phyloP scores from a whole-genome alignment of 2,113 vertebrate genomes.

The Taxidea taxus region DNA sequence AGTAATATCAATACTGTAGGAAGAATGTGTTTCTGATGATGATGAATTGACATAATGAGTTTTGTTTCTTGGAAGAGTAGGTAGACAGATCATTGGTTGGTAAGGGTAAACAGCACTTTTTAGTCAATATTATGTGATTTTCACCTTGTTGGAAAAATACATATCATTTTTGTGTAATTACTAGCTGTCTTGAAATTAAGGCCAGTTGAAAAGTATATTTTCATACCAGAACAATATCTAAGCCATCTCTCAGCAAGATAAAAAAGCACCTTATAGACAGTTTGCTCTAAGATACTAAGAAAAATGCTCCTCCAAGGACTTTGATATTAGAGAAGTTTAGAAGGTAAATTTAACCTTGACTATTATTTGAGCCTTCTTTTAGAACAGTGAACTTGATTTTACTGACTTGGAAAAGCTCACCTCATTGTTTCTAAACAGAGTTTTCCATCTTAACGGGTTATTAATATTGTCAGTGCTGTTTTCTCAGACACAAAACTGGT shows the following conservation, averaged over 20 bases:
- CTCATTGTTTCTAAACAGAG: background rate
- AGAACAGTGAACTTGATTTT: slow-evolving; percentile 55
- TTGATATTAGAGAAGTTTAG: background rate
- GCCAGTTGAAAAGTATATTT: background rate
- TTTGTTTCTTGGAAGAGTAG: background rate
- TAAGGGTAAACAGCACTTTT: background rate
- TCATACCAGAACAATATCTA: background rate
- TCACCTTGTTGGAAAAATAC: background rate
- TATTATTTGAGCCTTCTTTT: slow-evolving; percentile 31
- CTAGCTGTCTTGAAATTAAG: background rate
- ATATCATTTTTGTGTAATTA: background rate
- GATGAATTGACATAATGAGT: background rate
- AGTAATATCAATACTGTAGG: background rate
- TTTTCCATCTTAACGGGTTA: background rate
- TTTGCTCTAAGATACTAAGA: background rate
- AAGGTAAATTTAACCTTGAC: background rate
- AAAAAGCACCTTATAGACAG: background rate
- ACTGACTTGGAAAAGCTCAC: slow-evolving; percentile 32
- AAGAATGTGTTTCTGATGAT: background rate
- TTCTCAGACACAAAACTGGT: background rate
- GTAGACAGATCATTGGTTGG: background rate
- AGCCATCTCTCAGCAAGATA: background rate
- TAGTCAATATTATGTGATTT: background rate
- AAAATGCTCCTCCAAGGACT: slow-evolving; percentile 4
- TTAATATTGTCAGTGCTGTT: slow-evolving; percentile 32